Evolutionary conservation across 2,113 vertebrate genomes (phyloP).

Genomic region (Plecotus auritus): DNA sequence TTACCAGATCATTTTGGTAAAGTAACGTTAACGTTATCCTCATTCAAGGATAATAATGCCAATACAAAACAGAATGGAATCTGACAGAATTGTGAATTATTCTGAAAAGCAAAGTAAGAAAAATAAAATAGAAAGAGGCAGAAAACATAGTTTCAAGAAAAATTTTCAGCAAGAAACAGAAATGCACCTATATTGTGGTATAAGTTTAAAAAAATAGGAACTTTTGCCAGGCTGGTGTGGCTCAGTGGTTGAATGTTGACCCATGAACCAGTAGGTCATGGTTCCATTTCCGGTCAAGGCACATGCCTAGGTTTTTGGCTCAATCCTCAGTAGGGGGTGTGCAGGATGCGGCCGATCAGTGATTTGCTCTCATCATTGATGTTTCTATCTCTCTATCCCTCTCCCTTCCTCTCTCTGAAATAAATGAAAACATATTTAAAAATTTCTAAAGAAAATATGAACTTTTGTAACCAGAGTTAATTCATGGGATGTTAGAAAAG

Average conservation of each 20-base stretch:
- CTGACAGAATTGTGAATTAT: not conserved
- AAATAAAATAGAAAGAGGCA: not conserved
- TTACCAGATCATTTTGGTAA: not conserved
- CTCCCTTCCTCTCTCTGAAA: too few species aligned
- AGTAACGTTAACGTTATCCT: not conserved
- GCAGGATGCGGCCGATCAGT: too few species aligned
- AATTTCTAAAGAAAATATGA: not conserved
- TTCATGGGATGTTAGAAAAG: not conserved
- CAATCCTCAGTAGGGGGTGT: too few species aligned
- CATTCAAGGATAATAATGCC: not conserved
- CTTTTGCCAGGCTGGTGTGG: too few species aligned
- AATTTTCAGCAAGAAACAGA: not conserved
- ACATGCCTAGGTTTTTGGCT: too few species aligned
- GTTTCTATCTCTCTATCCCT: too few species aligned
- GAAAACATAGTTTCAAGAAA: not conserved
- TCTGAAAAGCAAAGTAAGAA: slow-evolving; percentile 13
- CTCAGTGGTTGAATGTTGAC: too few species aligned
- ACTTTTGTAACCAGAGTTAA: not conserved
- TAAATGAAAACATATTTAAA: too few species aligned
- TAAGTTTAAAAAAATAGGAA: not conserved
- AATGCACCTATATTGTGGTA: not conserved
- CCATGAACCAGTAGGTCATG: too few species aligned
- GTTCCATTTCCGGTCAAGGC: too few species aligned
- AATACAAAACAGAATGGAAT: not conserved
- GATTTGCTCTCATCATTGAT: too few species aligned